phyloP scores from a whole-genome alignment of 2,113 vertebrate species.

The Conger conger region DNA sequence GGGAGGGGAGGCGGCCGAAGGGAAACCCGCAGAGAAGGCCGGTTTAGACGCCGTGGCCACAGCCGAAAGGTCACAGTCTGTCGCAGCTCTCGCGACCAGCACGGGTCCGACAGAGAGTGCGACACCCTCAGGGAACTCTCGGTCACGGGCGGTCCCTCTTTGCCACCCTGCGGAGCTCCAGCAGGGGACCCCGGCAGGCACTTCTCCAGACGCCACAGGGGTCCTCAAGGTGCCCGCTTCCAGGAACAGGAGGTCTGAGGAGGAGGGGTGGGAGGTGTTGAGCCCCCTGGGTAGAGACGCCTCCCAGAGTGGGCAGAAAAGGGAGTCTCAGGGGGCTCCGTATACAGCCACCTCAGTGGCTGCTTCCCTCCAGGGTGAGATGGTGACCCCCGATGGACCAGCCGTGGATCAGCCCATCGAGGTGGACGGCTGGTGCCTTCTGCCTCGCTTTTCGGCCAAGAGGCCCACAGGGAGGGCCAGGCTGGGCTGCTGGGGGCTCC shows the following conservation, averaged over 20 bases:
- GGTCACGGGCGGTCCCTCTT: slow-evolving; percentile 32
- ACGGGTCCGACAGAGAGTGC: slow-evolving; percentile 27
- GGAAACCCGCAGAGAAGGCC: slow-evolving; percentile 40
- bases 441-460: slow-evolving; percentile 45
- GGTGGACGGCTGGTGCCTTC: slow-evolving; percentile 67
- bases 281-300: slow-evolving; percentile 45
- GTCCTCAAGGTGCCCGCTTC: slow-evolving; percentile 29
- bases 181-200: slow-evolving; percentile 29
- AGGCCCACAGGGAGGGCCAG: not conserved
- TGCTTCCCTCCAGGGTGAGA: not conserved
- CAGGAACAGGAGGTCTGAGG: slow-evolving; percentile 37
- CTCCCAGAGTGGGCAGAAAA: slow-evolving; percentile 40
- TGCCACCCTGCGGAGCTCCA: slow-evolving; percentile 28
- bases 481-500: slow-evolving; percentile 66
- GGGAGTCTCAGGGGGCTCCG: slow-evolving; percentile 38
- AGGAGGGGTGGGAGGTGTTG: slow-evolving; percentile 49
- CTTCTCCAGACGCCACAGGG: slow-evolving; percentile 30
- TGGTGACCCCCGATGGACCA: slow-evolving; percentile 30
- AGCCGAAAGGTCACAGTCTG: slow-evolving; percentile 24
- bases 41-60: slow-evolving; percentile 55
- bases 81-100: slow-evolving; percentile 54
- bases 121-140: slow-evolving; percentile 46
- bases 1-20: slow-evolving; percentile 12
- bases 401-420: slow-evolving; percentile 63
- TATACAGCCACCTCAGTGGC: slow-evolving; percentile 30